Evolutionary conservation across 2,888 invertebrate genomes (phyloP), one percentile per base, ranked within the genome.

Genomic region (Apantesis nais): DNA sequence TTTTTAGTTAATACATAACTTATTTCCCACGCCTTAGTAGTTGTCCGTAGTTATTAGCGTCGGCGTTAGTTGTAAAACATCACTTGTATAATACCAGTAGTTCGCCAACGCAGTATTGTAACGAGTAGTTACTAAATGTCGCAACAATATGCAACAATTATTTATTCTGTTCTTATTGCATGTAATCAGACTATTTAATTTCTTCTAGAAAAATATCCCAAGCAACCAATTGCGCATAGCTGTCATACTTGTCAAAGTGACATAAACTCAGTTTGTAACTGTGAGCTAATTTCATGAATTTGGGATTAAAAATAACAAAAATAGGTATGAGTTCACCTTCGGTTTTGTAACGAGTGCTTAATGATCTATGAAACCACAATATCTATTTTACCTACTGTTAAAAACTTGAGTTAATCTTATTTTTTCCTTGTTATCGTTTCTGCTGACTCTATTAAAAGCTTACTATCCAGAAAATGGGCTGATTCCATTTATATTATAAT

Each of bases 71-170:
- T 68, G 70, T 68, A 39, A 25, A 70, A 64, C 61, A 69, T 63
- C 61, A 65, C 37, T 67, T 69, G 52, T 65, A 71, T 39, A 67
- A 52, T 71, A 72, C 66, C 61, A 65, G 74, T 69, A 58, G 67
- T 67, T 61, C 67, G 71, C 79, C 77, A 71, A 74, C 77, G 64
- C 67, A 67, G 66, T 71, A 68, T 67, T 75, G 65, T 69, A 64
- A 72, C 68, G 29, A 70, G n/a, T 67, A 44, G 67, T 2, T 12
- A 72, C 76, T 74, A 74, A 78, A 74, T 70, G 64, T 48, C 34
- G 64, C 64, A 31, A 60, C 44, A 44, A 60, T n/a, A n/a, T 64
- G 11, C 44, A 39, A 64, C 31, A 34, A 67, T 48, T 41, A 62
- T 62, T 62, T 16, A 1, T 41, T 19, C 39, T 58, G 19, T n/a